Evolutionary conservation across 2,888 invertebrate species (phyloP), one percentile per base, ranked within the genome.

Genomic region (Coleophora flavipennella): DNA sequence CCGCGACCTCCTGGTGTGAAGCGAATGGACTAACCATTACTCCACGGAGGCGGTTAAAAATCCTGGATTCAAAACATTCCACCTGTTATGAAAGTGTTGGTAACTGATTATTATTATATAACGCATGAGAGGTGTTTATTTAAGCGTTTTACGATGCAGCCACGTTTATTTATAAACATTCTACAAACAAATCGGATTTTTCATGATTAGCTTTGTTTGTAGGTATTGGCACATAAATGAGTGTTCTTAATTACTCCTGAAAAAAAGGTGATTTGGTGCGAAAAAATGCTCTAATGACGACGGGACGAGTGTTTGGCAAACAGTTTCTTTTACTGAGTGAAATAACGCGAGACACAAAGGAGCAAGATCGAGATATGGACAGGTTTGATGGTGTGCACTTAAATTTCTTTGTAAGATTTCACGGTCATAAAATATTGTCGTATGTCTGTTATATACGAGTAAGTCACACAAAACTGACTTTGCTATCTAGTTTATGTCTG

Each of bases 341-440:
- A 49, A 48, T 44, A 48, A 42, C 40, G 40, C 38, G 35, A 41
- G 39, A 52, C 48, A 60, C 59, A 63, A 62, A 66, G 56, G 49
- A 47, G 56, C 45, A 51, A 44, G 50, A 66, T 63, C 57, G 47
- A 53, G 61, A 60, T 66, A 67, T 61, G 55, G 65, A 64, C 62
- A 62, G 48, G 50, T 63, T 80, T 81, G 80, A 75, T 61, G 53
- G 43, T 45, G 51, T 79, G 80, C 81, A 63, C 28, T 28, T 27
- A 35, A 66, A 63, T 69, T 72, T 71, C 71, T 51, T 48, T 43
- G 60, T 54, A 65, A 52, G 44, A 65, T 69, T 71, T 73, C 67
- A 67, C 62, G 64, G 64, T 53, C 57, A 67, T 69, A 69, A 70
- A 71, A 68, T 69, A n/a, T n/a, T n/a, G n/a, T n/a, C n/a, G n/a